Base-by-base conservation (phyloP, 2,113 vertebrate species). In the Apus apus region DNA sequence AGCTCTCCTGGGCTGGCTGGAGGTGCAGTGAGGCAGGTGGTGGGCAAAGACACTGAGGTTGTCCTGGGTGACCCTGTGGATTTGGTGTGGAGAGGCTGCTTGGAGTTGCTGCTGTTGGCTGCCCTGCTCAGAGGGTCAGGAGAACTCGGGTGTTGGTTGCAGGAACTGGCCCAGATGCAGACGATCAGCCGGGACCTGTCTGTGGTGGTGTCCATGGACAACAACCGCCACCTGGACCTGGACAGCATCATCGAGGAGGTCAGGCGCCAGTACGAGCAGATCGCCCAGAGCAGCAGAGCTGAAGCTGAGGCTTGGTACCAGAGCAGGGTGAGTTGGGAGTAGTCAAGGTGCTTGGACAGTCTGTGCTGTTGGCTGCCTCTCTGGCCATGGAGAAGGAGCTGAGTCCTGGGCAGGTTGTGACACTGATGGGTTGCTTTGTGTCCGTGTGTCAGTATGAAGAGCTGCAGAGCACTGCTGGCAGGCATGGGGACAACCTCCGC, bases 191-290 rank as follows among this genome's bases (percentile, higher is more conserved):
- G 98, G 34, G 98, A 99, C 94, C 98, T 98, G 34, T 99, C 99
- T 0, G 99, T 99, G 74, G 72, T 99, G 38, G 98, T 99, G 92
- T 98, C 98, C 91, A 99, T 99, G 99, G 98, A 99, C 98, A 99
- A 99, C 97, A 99, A 96, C 95, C 97, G 98, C 3, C 95, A 97
- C 84, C 97, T 99, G 81, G 98, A 99, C 87, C 97, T 99, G 97
- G 98, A 98, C 1, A 23, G 98, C 77, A 98, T 99, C 83, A 98
- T 99, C 0, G 97, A 98, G 25, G 98, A 99, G 96, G 98, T 99
- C 80, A 98, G 98, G 1, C 96, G 97, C 11, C 98, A 98, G 91
- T 99, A 99, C 0, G 98, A 99, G 64, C 98, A 99, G 74, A 99
- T 99, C 0, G 98, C 99, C 3, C 97, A 91, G 96, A 98, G 54